Evolutionary conservation across 2,113 vertebrate genomes (phyloP).

Genomic region (Ochotona curzoniae): DNA sequence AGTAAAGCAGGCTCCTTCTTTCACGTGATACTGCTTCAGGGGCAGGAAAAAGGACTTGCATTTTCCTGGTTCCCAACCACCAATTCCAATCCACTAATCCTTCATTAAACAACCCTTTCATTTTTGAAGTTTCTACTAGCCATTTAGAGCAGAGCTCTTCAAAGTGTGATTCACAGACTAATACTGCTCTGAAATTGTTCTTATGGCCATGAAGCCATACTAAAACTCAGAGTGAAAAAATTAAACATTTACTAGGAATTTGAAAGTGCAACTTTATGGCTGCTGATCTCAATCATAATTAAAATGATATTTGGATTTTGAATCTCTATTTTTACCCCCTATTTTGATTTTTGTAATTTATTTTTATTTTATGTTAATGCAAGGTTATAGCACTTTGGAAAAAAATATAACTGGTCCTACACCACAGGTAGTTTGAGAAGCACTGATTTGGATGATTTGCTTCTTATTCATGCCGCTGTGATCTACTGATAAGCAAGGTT

Average conservation of each 20-base stretch:
- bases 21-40: slow-evolving; percentile 21
- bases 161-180: not conserved
- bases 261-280: not conserved
- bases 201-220: not conserved
- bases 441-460: not conserved
- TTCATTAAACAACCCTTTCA: slow-evolving; percentile 12
- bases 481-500: not conserved
- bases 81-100: not conserved
- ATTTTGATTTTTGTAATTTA: slow-evolving; percentile 31
- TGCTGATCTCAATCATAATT: not conserved
- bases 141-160: not conserved
- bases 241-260: not conserved
- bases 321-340: not conserved
- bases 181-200: not conserved
- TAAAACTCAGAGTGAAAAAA: slow-evolving; percentile 14
- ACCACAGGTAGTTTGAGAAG: not conserved
- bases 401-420: not conserved
- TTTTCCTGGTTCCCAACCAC: not conserved
- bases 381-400: not conserved
- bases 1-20: not conserved
- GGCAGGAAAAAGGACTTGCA: not conserved
- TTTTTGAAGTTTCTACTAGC: slow-evolving; percentile 35
- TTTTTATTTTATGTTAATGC: slow-evolving; percentile 22
- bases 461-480: not conserved
- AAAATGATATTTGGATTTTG: not conserved